Base-by-base conservation (phyloP, 64 coral and sea anemone species). In the Pocillopora verrucosa region DNA sequence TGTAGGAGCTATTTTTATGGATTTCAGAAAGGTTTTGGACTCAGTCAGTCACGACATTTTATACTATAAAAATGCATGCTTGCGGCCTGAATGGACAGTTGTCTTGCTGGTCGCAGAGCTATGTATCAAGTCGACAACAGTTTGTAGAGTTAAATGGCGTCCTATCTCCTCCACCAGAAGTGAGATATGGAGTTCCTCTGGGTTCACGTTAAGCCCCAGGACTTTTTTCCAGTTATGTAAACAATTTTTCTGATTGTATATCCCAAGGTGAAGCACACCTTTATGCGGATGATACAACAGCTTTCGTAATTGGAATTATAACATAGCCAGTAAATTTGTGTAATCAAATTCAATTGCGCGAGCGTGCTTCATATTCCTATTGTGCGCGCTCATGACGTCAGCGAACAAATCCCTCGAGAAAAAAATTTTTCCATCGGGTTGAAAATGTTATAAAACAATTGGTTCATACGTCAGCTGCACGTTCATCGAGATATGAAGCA, bases 21-120 rank as follows among this genome's bases (percentile, higher is more conserved):
- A 88, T 22, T 88, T 77, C 15, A 76, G 61, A 37, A 88, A 78
- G 36, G 87, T 73, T 67, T 67, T 67, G 9, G 64, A 67, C 17
- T 67, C 64, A 51, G 3, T 51, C 3, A 51, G 41, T 7, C 41
- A 51, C 7, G 7, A 51, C 7, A 51, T 51, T 51, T 51, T 51
- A 7, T 0, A 51, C 7, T 51, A 51, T 51, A 51, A 51, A 30
- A 51, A 51, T 51, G 41, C 41, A 51, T 4, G 41, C 41, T 51
- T 51, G 41, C 7, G 41, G 41, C 64, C 2, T 51, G 3, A 51
- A 0, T 51, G 41, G 41, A 51, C 3, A 51, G 3, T 51, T 51
- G 1, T 51, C 7, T 51, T 51, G 41, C 7, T 51, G 41, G 41
- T 7, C 7, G 41, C 3, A 51, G 41, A 51, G 7, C 7, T 51